Percentiles rank a stretch among this genome's conserved stretches.
Evolutionary conservation across 2,113 vertebrate genomes (phyloP).

Genomic region (Gracilinanus agilis): DNA sequence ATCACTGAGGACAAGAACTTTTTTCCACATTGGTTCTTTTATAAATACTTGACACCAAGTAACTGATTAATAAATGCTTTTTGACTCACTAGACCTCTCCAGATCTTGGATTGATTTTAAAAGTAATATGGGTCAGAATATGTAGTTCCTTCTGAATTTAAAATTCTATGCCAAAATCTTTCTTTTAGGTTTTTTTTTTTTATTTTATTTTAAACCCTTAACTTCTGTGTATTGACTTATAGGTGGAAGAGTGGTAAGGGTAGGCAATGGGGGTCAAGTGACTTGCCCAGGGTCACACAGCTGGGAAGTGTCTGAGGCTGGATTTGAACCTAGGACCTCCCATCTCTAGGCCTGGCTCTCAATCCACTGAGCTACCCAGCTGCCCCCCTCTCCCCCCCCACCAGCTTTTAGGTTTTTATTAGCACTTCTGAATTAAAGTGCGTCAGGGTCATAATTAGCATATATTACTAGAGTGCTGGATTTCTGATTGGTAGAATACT

Average conservation of each 20-base stretch:
- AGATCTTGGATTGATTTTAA: not conserved
- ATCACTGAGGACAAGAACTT: not conserved
- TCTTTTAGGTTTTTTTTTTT: not conserved
- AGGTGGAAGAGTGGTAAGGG: too few relatives aligned
- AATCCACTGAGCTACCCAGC: too few relatives aligned
- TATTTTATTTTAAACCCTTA: too few relatives aligned
- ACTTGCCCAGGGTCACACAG: too few relatives aligned
- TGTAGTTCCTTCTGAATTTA: not conserved
- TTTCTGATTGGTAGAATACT: not conserved
- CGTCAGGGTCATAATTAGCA: not conserved
- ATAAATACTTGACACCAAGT: not conserved
- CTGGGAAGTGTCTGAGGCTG: too few relatives aligned
- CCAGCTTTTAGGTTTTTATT: not conserved
- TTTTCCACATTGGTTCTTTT: not conserved
- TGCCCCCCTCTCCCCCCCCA: too few relatives aligned
- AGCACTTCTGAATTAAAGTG: not conserved
- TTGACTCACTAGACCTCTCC: too few relatives aligned
- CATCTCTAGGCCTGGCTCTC: too few relatives aligned
- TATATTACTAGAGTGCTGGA: not conserved
- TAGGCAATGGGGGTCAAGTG: too few relatives aligned
- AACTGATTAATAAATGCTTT: not conserved
- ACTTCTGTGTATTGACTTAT: too few relatives aligned
- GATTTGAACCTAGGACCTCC: too few relatives aligned
- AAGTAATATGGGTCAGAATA: not conserved
- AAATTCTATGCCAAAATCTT: not conserved